Evolutionary conservation across 2,888 invertebrate genomes (phyloP).

Genomic region (Cheilosia urbana): DNA sequence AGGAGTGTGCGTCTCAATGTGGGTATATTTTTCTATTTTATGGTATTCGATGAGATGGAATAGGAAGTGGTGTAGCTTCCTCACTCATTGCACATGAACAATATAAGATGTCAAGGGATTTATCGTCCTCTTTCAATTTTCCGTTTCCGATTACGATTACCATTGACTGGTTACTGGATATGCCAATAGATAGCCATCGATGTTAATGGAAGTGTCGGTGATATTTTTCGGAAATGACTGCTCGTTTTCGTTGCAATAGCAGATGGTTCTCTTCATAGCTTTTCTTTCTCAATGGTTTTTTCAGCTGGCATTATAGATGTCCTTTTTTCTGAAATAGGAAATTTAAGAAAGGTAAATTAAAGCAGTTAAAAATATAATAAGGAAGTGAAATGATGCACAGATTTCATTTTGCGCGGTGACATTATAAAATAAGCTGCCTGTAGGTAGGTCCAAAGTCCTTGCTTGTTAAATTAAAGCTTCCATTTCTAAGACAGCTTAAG

Average conservation of each 20-base stretch:
- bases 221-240: constrained; percentile 10
- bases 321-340: not conserved
- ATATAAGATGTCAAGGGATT: not conserved
- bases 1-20: not conserved
- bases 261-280: constrained; percentile 15
- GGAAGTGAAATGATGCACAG: too few species aligned
- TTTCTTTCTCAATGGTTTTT: not conserved
- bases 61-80: not conserved
- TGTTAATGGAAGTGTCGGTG: constrained; percentile 1
- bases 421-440: too few species aligned
- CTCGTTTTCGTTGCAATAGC: not conserved
- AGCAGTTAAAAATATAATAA: not conserved
- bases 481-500: too few species aligned
- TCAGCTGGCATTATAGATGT: constrained; percentile 1
- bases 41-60: not conserved
- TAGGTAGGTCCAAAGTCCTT: too few species aligned
- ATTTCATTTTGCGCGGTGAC: too few species aligned
- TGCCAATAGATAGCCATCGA: not conserved
- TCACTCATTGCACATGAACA: not conserved
- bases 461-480: too few species aligned
- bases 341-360: not conserved
- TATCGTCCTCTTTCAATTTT: constrained; percentile 7
- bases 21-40: not conserved
- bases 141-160: not conserved
- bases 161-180: constrained; percentile 4